Evolutionary conservation across 2,113 vertebrate species (phyloP), one percentile per base, ranked within the genome.

Genomic region (Vulpes vulpes): DNA sequence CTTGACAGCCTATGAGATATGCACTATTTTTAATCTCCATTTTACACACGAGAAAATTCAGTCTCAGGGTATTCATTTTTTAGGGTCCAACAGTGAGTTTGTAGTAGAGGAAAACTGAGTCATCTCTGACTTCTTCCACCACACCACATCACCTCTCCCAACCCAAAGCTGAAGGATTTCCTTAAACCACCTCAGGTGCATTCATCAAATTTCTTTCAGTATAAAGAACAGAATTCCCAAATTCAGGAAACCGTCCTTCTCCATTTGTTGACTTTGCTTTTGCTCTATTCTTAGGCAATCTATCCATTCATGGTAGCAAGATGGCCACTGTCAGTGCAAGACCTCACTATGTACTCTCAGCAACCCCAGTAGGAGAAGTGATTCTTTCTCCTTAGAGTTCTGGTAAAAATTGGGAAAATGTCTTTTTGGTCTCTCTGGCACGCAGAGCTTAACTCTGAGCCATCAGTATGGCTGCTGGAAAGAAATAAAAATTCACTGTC

Each of bases 31-130:
- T 59, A 90, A 53, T 74, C 9, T 71, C 43, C 43, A 8, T 57
- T 93, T 92, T 96, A 92, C 5, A 81, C 25, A 27, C 57, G 51
- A 95, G 27, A 27, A 87, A 81, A 92, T 80, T 79, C 49, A 84
- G 49, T 71, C 27, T 43, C 38, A 12, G 1, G 23, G 27, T 27
- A 9, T 85, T 95, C 35, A 93, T 64, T 73, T 90, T 81, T 17
- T 49, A 69, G 57, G 71, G 84, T 32, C 8, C 27, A 19, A 22
- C 8, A 35, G 25, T 81, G 89, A 86, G 25, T 88, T 49, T 71
- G 22, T 30, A 30, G 19, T 1, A 67, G 67, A 67, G 59, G n/a
- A 84, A 96, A 93, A 86, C 38, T 35, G 38, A 89, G 79, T n/a
- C 51, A 57, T 49, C 8, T 62, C 4, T 89, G 43, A 35, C 16